A percentile compares a stretch with the other conserved stretches of the same genome.
Evolutionary conservation across 2,797 vertebrate genomes (phyloP).

Genomic region (Anomalospiza imberbis): DNA sequence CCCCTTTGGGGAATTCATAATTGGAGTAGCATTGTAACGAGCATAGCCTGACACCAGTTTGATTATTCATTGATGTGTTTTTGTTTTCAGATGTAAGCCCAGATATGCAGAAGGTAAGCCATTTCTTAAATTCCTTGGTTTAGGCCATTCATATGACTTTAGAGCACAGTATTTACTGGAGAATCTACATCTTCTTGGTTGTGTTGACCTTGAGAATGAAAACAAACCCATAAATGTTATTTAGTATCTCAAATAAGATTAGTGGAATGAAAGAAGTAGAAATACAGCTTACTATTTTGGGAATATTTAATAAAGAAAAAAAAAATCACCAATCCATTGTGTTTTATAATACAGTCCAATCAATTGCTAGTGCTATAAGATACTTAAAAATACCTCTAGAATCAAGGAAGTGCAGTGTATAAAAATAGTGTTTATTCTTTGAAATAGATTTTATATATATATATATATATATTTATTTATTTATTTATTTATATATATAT

Average conservation of each 20-base stretch:
- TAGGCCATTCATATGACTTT: background rate
- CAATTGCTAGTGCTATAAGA: background rate
- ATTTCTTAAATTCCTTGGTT: background rate
- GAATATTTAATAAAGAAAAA: background rate
- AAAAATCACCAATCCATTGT: background rate
- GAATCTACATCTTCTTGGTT: background rate
- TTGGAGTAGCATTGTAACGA: background rate
- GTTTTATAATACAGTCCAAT: background rate
- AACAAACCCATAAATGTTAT: background rate
- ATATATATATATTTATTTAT: no score
- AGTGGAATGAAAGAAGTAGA: background rate
- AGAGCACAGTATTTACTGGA: background rate
- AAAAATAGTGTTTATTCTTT: background rate
- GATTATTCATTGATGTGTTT: background rate
- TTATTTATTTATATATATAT: no score
- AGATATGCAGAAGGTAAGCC: constrained; percentile 80
- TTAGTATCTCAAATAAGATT: background rate
- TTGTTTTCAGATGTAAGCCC: constrained; percentile 75
- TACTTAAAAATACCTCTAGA: background rate
- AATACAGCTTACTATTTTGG: background rate
- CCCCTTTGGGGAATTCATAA: background rate
- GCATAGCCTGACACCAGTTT: background rate
- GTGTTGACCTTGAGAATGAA: background rate
- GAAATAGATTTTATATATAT: no score
- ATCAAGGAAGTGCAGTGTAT: background rate